phyloP scores from a whole-genome alignment of 2,113 vertebrate genomes.

The Triplophysa siluroides region DNA sequence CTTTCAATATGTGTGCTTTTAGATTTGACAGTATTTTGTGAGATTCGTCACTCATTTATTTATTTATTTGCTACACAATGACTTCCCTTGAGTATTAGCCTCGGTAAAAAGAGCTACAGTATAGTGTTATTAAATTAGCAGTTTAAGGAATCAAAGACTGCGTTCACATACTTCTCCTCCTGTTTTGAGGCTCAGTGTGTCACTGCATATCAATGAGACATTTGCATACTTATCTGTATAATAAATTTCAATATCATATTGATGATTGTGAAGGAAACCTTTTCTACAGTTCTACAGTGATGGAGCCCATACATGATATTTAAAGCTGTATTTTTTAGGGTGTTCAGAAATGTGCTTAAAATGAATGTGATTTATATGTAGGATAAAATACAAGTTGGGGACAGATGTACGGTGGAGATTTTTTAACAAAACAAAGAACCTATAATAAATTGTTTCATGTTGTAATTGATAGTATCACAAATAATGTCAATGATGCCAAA shows the following conservation, averaged over 20 bases:
- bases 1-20: conserved; percentile 10
- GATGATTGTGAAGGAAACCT: conserved; percentile 19
- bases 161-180: conserved; percentile 7
- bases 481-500: not conserved
- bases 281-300: not conserved
- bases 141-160: not conserved
- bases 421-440: not conserved
- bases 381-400: not conserved
- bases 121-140: conserved; percentile 20
- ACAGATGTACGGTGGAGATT: not conserved
- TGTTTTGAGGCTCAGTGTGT: conserved; percentile 2
- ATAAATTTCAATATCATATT: conserved; percentile 1
- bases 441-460: not conserved
- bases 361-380: not conserved
- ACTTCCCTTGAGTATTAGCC: conserved; percentile 10
- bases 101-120: conserved; percentile 8
- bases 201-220: conserved; percentile 26
- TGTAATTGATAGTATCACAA: not conserved
- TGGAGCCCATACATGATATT: not conserved
- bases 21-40: conserved; percentile 24
- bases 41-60: not conserved
- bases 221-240: conserved; percentile 12
- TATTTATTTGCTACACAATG: conserved; percentile 6
- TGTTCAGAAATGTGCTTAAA: no score
- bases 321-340: not conserved